These are phyloP conservation scores for Grantiella picta DNA, from an alignment of 2,113 vertebrate genomes.

Conservation along the genomic window DNA sequence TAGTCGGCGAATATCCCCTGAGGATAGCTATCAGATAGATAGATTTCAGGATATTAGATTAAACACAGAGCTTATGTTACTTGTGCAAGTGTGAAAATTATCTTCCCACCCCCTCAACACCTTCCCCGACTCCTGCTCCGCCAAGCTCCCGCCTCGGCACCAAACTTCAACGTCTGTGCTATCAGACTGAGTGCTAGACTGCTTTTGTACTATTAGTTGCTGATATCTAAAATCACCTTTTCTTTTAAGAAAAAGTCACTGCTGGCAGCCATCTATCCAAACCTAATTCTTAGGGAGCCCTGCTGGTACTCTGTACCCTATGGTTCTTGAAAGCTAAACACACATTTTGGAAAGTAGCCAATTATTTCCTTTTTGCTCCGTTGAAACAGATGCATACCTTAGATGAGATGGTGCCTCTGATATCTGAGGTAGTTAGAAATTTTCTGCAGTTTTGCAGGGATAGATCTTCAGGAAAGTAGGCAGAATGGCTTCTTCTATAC, in stretches of 20 bases:
- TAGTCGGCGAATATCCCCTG: not conserved
- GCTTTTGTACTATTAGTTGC: not conserved
- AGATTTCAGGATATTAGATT: not conserved
- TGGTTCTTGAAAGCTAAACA: not conserved
- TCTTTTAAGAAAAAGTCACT: not conserved
- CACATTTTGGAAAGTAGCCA: not conserved
- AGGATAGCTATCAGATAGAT: not conserved
- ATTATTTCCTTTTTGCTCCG: not conserved
- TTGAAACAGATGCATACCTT: not conserved
- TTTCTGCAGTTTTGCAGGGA: not conserved
- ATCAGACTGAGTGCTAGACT: not conserved
- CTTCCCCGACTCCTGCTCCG: not conserved
- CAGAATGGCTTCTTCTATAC: not conserved
- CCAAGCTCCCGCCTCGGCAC: not conserved
- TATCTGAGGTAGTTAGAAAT: not conserved
- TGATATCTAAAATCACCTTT: not conserved
- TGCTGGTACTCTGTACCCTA: not conserved
- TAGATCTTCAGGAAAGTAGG: not conserved
- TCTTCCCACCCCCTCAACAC: not conserved
- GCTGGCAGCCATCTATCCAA: not conserved
- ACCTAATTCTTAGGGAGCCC: not conserved
- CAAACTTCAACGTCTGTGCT: accelerated
- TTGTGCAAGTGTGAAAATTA: not conserved
- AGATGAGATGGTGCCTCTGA: not conserved
- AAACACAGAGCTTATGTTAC: slow-evolving; percentile 1